phyloP scores from a whole-genome alignment of 2,797 vertebrate species.

The Sandelia bainsii region DNA sequence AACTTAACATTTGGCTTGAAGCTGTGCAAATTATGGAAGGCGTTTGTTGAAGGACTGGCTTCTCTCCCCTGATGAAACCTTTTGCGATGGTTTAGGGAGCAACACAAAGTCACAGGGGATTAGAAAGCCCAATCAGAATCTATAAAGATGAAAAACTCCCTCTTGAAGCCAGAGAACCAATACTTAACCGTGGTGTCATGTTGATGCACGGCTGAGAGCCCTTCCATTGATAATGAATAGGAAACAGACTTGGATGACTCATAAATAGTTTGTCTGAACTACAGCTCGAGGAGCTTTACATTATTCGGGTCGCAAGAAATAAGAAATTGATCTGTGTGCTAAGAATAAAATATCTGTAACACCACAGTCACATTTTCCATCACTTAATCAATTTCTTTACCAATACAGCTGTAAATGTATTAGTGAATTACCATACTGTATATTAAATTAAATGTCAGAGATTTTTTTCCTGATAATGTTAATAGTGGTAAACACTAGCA shows the following conservation, averaged over 20 bases:
- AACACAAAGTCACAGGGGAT: conserved; percentile 54
- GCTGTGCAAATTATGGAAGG: conserved; percentile 62
- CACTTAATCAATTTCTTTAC: conserved; percentile 34
- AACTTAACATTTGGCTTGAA: conserved; percentile 65
- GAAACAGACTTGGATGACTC: conserved; percentile 47
- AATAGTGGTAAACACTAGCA: conserved; percentile 29
- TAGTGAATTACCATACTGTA: conserved; percentile 5
- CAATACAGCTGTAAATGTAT: conserved; percentile 11
- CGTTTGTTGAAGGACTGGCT: conserved; percentile 40
- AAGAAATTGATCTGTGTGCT: conserved; percentile 30
- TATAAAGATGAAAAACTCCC: conserved; percentile 47
- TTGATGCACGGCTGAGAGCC: conserved; percentile 52
- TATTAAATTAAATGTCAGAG: conserved; percentile 30
- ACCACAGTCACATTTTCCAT: conserved; percentile 4
- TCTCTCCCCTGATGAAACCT: conserved; percentile 54
- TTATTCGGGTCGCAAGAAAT: conserved; percentile 28
- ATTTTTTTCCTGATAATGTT: conserved; percentile 12
- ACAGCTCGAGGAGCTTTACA: conserved; percentile 53
- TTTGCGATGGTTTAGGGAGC: conserved; percentile 41
- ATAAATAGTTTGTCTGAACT: conserved; percentile 57
- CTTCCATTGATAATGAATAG: conserved; percentile 59
- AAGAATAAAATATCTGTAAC: conserved; percentile 25
- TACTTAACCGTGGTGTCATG: conserved; percentile 43
- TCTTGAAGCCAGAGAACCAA: conserved; percentile 41
- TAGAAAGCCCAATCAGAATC: conserved; percentile 63